A percentile compares a stretch with the other conserved stretches of the same genome.
phyloP scores from a whole-genome alignment of 30 jellyfish, hydroid and myxozoan species.

The Clytia hemisphaerica region DNA sequence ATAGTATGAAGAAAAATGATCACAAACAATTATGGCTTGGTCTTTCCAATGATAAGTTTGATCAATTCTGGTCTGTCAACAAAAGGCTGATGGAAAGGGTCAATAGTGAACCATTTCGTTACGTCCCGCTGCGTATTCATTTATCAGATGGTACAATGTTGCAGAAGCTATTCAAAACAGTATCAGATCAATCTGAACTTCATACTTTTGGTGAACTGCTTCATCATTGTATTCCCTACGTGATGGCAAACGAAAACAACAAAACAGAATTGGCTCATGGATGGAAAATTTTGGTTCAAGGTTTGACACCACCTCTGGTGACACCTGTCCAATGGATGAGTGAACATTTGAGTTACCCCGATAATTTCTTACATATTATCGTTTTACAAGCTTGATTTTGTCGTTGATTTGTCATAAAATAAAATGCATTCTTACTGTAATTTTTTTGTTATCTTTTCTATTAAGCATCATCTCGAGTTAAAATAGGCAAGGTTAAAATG shows the following conservation, averaged over 20 bases:
- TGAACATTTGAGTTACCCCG: slow-evolving; percentile 96
- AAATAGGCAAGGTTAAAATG: too few species aligned
- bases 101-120: slow-evolving; percentile 81
- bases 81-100: slow-evolving; percentile 81
- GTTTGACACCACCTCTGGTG: slow-evolving; percentile 79
- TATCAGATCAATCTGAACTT: slow-evolving; percentile 68
- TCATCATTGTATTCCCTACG: slow-evolving; percentile 26
- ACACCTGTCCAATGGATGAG: slow-evolving; percentile 98
- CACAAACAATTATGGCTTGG: slow-evolving; percentile 98
- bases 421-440: too few species aligned
- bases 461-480: too few species aligned
- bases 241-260: slow-evolving; percentile 44
- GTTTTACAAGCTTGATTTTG: not conserved
- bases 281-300: slow-evolving; percentile 74
- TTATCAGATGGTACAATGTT: slow-evolving; percentile 46
- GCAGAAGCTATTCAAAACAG: slow-evolving; percentile 51
- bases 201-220: slow-evolving; percentile 50
- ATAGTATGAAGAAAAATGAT: slow-evolving; percentile 90
- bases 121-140: slow-evolving; percentile 61
- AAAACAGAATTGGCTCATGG: slow-evolving; percentile 10
- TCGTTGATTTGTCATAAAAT: too few species aligned
- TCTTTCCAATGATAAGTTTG: slow-evolving; percentile 77
- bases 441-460: too few species aligned
- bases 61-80: slow-evolving; percentile 92
- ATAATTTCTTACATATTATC: slow-evolving; percentile 71